Evolutionary conservation across 2,797 vertebrate genomes (phyloP).

Genomic region (Astyanax mexicanus): DNA sequence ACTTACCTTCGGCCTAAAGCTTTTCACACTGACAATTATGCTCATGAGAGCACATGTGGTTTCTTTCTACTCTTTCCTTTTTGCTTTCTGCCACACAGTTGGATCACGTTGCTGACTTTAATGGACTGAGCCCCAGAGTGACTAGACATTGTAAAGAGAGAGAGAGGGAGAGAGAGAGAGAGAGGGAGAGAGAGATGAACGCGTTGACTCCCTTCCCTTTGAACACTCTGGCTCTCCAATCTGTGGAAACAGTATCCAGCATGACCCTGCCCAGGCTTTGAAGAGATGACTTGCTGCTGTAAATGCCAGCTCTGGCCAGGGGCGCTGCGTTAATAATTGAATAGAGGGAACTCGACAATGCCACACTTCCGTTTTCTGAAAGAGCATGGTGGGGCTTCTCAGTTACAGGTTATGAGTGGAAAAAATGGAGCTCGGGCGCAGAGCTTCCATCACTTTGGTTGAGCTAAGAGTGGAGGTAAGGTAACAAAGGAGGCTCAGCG

Average conservation of each 20-base stretch:
- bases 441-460: slow-evolving; percentile 27
- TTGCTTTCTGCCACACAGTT: slow-evolving; percentile 47
- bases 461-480: slow-evolving; percentile 26
- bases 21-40: slow-evolving; percentile 30
- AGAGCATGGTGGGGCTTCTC: slow-evolving; percentile 53
- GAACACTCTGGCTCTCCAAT: slow-evolving; percentile 55
- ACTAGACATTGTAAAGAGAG: slow-evolving; percentile 47
- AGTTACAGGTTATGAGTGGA: slow-evolving; percentile 57
- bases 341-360: slow-evolving; percentile 59
- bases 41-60: slow-evolving; percentile 34
- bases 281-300: slow-evolving; percentile 58
- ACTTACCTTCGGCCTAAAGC: slow-evolving; percentile 28
- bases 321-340: slow-evolving; percentile 62
- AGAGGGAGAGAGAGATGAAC: slow-evolving; percentile 39
- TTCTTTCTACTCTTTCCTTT: slow-evolving; percentile 31
- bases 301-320: slow-evolving; percentile 63
- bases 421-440: slow-evolving; percentile 50
- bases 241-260: slow-evolving; percentile 62
- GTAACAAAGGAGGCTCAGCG: slow-evolving; percentile 43
- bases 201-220: slow-evolving; percentile 52
- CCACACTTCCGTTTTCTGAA: slow-evolving; percentile 56
- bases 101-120: slow-evolving; percentile 57
- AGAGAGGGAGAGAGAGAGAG: slow-evolving; percentile 36
- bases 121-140: slow-evolving; percentile 55
- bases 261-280: slow-evolving; percentile 58